These are phyloP conservation scores for Hiodon tergisus DNA, from an alignment of 2,113 vertebrate species.

Conservation along the genomic window DNA sequence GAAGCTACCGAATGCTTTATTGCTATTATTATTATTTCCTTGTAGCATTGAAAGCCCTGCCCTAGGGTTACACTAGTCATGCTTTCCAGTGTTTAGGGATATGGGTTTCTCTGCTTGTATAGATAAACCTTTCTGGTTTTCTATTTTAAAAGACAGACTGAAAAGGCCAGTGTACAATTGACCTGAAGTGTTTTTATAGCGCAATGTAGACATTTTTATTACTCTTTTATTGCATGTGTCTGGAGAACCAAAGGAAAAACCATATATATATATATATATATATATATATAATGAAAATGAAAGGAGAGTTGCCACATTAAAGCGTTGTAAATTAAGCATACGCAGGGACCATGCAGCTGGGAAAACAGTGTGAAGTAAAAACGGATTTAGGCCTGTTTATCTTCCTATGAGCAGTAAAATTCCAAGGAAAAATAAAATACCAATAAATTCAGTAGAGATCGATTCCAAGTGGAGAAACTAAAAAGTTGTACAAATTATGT, in stretches of 20 bases:
- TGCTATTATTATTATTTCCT: conserved; percentile 12
- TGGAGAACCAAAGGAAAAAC: background rate
- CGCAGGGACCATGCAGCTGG: conserved; percentile 29
- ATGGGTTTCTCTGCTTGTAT: conserved; percentile 9
- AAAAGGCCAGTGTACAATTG: conserved; percentile 14
- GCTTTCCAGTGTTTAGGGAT: conserved; percentile 5
- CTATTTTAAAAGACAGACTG: conserved; percentile 15
- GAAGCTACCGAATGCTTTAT: conserved; percentile 11
- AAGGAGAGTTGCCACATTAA: conserved; percentile 38
- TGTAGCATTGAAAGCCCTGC: conserved; percentile 15
- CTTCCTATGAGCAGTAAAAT: conserved; percentile 30
- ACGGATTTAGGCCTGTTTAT: conserved; percentile 32
- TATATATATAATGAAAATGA: no score
- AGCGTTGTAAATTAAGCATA: conserved; percentile 33
- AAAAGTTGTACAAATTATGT: conserved; percentile 44
- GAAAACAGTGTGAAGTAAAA: conserved; percentile 32
- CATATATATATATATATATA: no score
- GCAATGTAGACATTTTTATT: conserved; percentile 17
- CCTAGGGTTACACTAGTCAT: conserved; percentile 3
- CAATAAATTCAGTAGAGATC: background rate
- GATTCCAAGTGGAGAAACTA: conserved; percentile 30
- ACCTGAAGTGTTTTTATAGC: conserved; percentile 16
- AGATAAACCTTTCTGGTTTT: conserved; percentile 15
- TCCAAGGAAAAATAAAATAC: conserved; percentile 22
- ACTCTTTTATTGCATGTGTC: background rate